phyloP scores from a whole-genome alignment of 1,140 invertebrate species.

The Philopotamus ludificatus region DNA sequence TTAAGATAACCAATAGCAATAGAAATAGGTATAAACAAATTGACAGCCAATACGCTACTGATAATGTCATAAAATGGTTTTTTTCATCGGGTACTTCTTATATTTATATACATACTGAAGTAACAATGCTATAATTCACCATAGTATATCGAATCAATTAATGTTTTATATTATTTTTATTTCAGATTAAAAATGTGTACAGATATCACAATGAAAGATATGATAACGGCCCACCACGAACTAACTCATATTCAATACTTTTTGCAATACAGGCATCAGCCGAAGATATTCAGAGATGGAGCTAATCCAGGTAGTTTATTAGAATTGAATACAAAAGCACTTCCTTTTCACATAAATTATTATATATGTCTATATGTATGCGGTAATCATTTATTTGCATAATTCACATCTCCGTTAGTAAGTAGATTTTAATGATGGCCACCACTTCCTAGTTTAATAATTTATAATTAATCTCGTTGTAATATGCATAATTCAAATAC shows the following conservation, averaged over 20 bases:
- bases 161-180: conserved; percentile 7
- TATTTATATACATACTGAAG: no score
- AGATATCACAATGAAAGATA: conserved; percentile 80
- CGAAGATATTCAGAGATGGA: conserved; percentile 83
- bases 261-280: conserved; percentile 78
- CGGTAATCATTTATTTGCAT: neutral
- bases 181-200: conserved; percentile 95
- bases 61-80: no score
- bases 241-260: conserved; percentile 93
- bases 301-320: conserved; percentile 91
- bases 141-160: no score
- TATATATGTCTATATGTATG: neutral
- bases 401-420: neutral
- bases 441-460: neutral
- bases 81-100: no score
- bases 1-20: no score
- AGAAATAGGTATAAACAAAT: no score
- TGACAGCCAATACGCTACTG: no score
- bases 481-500: neutral
- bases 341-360: no score
- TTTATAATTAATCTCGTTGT: neutral
- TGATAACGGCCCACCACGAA: conserved; percentile 91
- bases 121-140: no score
- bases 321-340: no score
- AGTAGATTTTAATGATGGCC: neutral